Evolutionary conservation across 2,888 invertebrate species (phyloP), one percentile per base, ranked within the genome.

Genomic region (Eristalis arbustorum): DNA sequence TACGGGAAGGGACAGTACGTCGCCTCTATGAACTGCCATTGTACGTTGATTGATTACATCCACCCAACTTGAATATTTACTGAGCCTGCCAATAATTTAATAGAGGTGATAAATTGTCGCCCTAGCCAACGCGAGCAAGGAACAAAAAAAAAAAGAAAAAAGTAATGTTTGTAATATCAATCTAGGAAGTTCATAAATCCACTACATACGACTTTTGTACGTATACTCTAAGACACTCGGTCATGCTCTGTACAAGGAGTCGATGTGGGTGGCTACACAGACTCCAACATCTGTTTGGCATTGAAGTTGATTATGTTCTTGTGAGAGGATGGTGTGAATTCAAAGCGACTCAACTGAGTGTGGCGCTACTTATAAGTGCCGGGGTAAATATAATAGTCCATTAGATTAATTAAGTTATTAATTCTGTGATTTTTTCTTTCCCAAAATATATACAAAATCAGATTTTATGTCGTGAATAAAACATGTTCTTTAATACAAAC

Each of bases 81-180:
- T 74, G 64, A 49, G 63, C 59, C 56, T 76, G 80, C 72, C 84
- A 80, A 84, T 84, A 84, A 84, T 80, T 84, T 80, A 80, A 76
- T 59, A 34, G 84, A 76, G 72, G 80, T 72, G 84, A 84, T 84
- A 84, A 80, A 84, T 84, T 76, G 31, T 59, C 40, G 68, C 22
- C 56, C 37, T 18, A 34, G 22, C 49, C n/a, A 61, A 22, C 22
- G 31, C 28, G 23, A 5, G 22, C 13, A 49, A 56, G 63, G n/a
- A n/a, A n/a, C n/a, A n/a, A n/a, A 34, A 23, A 49, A 59, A 64
- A 75, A 59, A 75, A 80, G 75, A 68, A 72, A 57, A 18, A 49
- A 61, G 28, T 79, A 71, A 80, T 84, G 75, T 75, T 42, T 23
- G 66, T 62, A 62, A 62, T 75, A 75, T 80, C 66, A 75, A 75